A percentile compares a stretch with the other conserved stretches of the same genome.
These are phyloP conservation scores for Cheirogaleus medius DNA, from an alignment of 2,113 vertebrate species.

Conservation along the genomic window DNA sequence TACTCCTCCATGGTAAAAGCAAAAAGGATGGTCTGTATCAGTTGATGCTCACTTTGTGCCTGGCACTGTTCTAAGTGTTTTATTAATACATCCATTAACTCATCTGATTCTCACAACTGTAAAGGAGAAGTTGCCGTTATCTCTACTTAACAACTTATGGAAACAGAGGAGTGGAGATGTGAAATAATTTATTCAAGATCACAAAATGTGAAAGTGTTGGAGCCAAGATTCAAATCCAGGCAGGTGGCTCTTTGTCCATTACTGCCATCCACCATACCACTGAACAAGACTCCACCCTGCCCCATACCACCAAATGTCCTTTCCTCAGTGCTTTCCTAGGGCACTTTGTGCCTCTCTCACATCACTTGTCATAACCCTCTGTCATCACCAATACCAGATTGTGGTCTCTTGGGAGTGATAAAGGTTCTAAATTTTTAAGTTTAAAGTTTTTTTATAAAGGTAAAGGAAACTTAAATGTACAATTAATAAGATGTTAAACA, in stretches of 20 bases:
- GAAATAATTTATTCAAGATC: not conserved
- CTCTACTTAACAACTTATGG: not conserved
- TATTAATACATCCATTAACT: not conserved
- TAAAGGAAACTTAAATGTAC: not conserved
- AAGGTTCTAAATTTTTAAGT: not conserved
- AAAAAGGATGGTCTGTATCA: not conserved
- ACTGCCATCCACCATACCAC: not conserved
- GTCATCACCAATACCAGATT: fast-evolving
- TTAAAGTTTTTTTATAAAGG: not conserved
- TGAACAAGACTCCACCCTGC: too few species aligned
- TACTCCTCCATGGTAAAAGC: not conserved
- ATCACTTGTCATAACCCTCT: not conserved
- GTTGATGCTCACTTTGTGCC: not conserved
- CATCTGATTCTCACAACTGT: not conserved
- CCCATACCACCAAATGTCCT: too few species aligned
- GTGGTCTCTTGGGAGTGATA: not conserved
- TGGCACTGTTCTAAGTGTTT: not conserved
- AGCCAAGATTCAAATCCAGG: not conserved
- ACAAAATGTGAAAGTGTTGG: not conserved
- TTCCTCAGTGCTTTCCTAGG: too few species aligned
- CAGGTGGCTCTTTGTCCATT: not conserved
- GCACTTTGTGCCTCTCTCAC: not conserved
- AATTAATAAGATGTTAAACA: not conserved
- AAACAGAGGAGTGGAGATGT: not conserved
- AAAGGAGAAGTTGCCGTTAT: not conserved